A percentile compares a stretch with the other conserved stretches of the same genome.
Evolutionary conservation across 2,888 invertebrate genomes (phyloP).

Genomic region (Drosophila rubida): DNA sequence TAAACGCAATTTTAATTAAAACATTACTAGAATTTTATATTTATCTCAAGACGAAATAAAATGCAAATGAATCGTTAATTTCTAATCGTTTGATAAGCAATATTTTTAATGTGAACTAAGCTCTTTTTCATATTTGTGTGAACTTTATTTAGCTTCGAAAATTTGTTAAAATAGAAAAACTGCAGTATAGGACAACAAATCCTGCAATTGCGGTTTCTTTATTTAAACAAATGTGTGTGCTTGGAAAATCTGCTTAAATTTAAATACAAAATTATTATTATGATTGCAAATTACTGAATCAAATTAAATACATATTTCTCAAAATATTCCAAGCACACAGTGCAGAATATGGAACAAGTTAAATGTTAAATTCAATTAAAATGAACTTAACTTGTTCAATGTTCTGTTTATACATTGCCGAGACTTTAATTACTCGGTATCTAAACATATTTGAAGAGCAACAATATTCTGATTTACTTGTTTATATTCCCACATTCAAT

Average conservation of each 20-base stretch:
- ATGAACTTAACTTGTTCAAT: conserved; percentile 13
- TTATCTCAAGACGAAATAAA: too few species aligned
- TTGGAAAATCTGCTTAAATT: conserved; percentile 34
- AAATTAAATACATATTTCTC: not conserved
- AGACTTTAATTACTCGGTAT: conserved; percentile 11
- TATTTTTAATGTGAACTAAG: not conserved
- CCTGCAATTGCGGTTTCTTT: conserved; percentile 6
- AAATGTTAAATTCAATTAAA: not conserved
- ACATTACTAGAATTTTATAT: too few species aligned
- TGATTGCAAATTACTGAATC: not conserved
- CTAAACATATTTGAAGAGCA: conserved; percentile 62
- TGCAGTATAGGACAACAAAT: not conserved
- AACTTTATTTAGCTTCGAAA: conserved; percentile 8
- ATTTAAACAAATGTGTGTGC: conserved; percentile 28
- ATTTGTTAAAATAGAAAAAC: conserved; percentile 5
- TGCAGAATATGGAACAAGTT: conserved; percentile 5
- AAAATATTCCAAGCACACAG: conserved; percentile 36
- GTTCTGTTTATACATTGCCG: conserved; percentile 19
- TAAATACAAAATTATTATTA: not conserved
- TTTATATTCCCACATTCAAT: conserved; percentile 64
- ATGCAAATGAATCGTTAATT: too few species aligned
- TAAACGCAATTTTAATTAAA: too few species aligned
- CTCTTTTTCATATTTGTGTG: not conserved
- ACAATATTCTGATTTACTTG: conserved; percentile 81
- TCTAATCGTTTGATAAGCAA: not conserved